phyloP scores from a whole-genome alignment of 2,888 invertebrate genomes.

The Leptarthrus brevirostris region DNA sequence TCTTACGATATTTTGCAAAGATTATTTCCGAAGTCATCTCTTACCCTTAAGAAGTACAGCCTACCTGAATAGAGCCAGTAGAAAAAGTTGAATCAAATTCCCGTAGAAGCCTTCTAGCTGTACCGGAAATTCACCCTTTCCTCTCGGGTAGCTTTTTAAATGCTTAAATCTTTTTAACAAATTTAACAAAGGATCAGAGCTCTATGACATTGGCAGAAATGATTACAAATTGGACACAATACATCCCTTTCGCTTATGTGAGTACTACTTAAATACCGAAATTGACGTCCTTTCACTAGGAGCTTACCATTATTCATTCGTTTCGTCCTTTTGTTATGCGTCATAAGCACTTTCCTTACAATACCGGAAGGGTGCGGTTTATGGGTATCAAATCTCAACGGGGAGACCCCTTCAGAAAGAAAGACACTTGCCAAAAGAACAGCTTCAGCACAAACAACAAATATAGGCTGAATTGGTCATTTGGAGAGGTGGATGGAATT shows the following conservation, averaged over 20 bases:
- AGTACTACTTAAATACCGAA: conserved; percentile 16
- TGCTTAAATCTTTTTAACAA: conserved; percentile 32
- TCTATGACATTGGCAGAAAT: background rate
- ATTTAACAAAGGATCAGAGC: conserved; percentile 18
- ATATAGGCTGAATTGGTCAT: conserved; percentile 31
- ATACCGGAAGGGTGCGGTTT: conserved; percentile 37
- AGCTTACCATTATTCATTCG: conserved; percentile 32
- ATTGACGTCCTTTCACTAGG: conserved; percentile 33
- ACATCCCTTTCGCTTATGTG: conserved; percentile 34
- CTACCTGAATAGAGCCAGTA: too few species aligned
- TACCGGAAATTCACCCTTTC: background rate
- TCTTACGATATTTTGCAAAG: too few species aligned
- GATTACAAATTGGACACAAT: conserved; percentile 37
- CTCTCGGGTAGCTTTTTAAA: conserved; percentile 22
- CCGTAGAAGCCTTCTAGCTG: too few species aligned
- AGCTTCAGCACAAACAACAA: conserved; percentile 26
- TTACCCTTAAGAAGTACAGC: too few species aligned
- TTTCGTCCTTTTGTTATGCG: conserved; percentile 25
- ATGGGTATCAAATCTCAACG: background rate
- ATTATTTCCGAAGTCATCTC: too few species aligned
- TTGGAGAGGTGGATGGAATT: conserved; percentile 20
- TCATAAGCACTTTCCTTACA: conserved; percentile 36
- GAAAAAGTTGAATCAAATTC: too few species aligned
- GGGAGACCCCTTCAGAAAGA: background rate
- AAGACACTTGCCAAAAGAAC: conserved; percentile 28